A percentile compares a stretch with the other conserved stretches of the same genome.
phyloP scores from a whole-genome alignment of 2,113 vertebrate species.

The Elanus axillaris region DNA sequence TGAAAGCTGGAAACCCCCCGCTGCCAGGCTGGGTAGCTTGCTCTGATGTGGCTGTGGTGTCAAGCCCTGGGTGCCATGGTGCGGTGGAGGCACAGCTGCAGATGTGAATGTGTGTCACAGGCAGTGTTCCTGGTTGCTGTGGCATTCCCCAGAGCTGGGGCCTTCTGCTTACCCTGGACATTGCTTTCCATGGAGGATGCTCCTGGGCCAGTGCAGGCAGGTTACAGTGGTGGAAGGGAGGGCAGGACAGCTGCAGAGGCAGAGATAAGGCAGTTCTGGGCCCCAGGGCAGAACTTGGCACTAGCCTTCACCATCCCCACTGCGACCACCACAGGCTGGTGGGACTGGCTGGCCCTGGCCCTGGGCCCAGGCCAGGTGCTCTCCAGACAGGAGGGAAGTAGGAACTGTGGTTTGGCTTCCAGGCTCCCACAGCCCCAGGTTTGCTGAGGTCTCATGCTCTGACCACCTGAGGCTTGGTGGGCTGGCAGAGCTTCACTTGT shows the following conservation, averaged over 20 bases:
- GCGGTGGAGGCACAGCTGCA: background rate
- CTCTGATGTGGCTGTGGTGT: background rate
- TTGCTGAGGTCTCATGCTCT: background rate
- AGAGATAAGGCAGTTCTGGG: background rate
- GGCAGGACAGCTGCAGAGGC: background rate
- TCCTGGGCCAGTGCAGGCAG: background rate
- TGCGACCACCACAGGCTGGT: fast-evolving
- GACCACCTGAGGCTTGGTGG: background rate
- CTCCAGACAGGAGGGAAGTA: background rate
- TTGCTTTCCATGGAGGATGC: background rate
- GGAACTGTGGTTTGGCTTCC: background rate
- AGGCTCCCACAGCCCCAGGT: background rate
- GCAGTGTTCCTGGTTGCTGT: background rate
- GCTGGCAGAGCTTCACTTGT: background rate
- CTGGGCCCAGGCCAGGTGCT: background rate
- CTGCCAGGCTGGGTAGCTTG: background rate
- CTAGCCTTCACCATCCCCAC: background rate
- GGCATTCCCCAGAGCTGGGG: background rate
- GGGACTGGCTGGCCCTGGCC: background rate
- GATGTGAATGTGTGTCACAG: background rate
- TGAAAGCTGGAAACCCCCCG: background rate
- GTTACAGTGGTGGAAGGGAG: background rate
- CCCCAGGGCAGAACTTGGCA: background rate
- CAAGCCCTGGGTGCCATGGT: fast-evolving
- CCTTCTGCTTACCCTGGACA: background rate